Conservation (phyloP, 30 jellyfish, hydroid and myxozoan species). For the Aurelia sp. region DNA sequence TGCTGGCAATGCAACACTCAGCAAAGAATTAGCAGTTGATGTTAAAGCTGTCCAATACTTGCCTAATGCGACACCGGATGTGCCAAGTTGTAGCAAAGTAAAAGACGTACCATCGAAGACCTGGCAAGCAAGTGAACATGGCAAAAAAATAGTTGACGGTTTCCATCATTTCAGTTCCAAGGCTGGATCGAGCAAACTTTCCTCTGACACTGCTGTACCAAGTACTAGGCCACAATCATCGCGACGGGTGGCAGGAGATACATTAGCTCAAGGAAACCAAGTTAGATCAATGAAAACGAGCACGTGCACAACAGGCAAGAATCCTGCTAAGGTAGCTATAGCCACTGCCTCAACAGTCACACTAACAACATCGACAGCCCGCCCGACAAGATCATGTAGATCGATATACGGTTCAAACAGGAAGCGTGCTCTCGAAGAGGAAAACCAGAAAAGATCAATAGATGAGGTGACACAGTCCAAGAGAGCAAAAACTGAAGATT, state of each 20-base stretch:
- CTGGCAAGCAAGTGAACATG: not conserved
- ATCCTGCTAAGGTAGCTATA: not conserved
- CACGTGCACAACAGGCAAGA: not conserved
- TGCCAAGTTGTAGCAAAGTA: not conserved
- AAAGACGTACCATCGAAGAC: not conserved
- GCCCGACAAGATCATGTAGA: constrained; percentile 26
- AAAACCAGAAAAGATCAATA: not conserved
- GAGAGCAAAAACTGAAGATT: not conserved
- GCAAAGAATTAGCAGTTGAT: constrained; percentile 29
- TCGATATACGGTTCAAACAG: constrained; percentile 23
- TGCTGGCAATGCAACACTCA: constrained; percentile 49
- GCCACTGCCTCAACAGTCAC: not conserved
- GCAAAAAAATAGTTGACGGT: not conserved
- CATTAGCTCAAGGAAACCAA: not conserved
- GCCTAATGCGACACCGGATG: not conserved
- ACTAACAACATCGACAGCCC: not conserved
- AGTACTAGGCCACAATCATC: not conserved
- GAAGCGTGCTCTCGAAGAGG: not conserved
- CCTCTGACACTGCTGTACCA: not conserved
- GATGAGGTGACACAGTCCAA: not conserved
- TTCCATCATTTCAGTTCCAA: not conserved
- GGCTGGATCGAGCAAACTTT: not conserved
- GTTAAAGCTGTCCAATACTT: constrained; percentile 15
- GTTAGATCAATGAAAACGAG: not conserved
- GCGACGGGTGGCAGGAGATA: not conserved